phyloP scores from a whole-genome alignment of 2,113 vertebrate genomes.

The Kobus ellipsiprymnus region DNA sequence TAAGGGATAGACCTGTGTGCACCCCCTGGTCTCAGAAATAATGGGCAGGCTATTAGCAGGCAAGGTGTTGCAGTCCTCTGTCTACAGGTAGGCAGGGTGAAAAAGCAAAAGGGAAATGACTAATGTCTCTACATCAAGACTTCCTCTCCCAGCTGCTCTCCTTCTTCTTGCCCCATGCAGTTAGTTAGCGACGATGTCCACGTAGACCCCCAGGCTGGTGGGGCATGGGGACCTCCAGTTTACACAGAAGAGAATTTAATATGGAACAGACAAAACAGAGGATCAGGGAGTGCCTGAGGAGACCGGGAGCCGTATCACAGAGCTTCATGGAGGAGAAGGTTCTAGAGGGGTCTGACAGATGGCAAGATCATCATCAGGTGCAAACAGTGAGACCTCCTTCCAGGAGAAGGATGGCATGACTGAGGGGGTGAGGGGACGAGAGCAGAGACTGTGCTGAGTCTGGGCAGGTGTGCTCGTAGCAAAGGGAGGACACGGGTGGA shows the following conservation, averaged over 20 bases:
- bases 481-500: background rate
- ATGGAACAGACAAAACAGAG: background rate
- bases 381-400: background rate
- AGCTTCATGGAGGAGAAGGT: background rate
- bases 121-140: background rate
- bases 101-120: background rate
- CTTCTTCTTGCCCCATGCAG: background rate
- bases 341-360: background rate
- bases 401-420: background rate
- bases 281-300: background rate
- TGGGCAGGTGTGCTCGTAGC: no score
- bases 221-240: background rate
- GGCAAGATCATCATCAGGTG: background rate
- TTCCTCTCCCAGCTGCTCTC: background rate
- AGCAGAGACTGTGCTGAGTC: background rate
- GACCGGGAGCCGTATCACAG: background rate
- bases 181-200: background rate
- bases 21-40: background rate
- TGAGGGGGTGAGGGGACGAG: background rate
- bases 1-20: background rate
- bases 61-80: background rate
- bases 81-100: background rate
- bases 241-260: background rate
- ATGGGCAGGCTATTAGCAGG: background rate
- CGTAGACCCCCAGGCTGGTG: background rate